Evolutionary conservation across 2,888 invertebrate genomes (phyloP).

Genomic region (Omphaloscelis lunosa): DNA sequence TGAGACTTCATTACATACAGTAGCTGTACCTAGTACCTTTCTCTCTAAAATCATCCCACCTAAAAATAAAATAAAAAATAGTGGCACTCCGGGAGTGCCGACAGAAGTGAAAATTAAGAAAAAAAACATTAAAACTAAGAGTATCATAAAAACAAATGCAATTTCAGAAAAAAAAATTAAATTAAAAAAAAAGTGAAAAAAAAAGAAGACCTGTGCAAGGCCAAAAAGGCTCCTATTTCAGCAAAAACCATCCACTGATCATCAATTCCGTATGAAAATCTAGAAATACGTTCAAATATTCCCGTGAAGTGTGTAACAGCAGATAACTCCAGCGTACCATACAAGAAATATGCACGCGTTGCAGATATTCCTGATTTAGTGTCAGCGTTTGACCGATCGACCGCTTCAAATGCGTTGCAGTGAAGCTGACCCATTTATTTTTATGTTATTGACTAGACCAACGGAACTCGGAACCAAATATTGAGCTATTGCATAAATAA

Average conservation of each 20-base stretch:
- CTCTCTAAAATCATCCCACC: neutral
- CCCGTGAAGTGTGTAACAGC: neutral
- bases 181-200: no score
- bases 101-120: no score
- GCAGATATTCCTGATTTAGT: slow-evolving; percentile 38
- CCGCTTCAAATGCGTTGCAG: slow-evolving; percentile 34
- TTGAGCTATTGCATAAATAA: slow-evolving; percentile 6
- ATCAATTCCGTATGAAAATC: slow-evolving; percentile 27
- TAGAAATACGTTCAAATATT: slow-evolving; percentile 34
- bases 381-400: slow-evolving; percentile 45
- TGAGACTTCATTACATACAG: neutral
- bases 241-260: neutral
- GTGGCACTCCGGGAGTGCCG: no score
- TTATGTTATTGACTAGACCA: slow-evolving; percentile 31
- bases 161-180: no score
- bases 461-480: neutral
- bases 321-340: slow-evolving; percentile 3
- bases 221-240: no score
- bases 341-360: slow-evolving; percentile 41
- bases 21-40: neutral
- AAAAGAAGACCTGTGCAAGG: no score
- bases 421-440: slow-evolving; percentile 41
- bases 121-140: no score
- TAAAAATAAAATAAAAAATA: no score
- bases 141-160: no score